Conservation (phyloP, 64 coral and sea anemone genomes). For the Anthopleura sola region DNA sequence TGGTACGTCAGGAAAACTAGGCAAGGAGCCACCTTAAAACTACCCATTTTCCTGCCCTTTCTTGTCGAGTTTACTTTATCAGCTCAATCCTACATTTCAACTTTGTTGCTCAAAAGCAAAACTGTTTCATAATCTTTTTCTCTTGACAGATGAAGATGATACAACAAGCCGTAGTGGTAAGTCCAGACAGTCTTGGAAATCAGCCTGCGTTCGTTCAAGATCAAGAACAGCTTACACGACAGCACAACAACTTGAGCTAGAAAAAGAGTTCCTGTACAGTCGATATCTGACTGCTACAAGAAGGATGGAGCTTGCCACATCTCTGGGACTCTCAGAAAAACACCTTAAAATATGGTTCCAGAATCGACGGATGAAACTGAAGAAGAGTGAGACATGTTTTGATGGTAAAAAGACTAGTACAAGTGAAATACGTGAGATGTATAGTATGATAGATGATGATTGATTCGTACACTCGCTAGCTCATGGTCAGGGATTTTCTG, state of each 20-base stretch:
- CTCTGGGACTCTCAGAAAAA: conserved; percentile 79
- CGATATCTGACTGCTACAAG: conserved; percentile 76
- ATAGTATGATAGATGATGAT: conserved; percentile 46
- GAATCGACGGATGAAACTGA: conserved; percentile 93
- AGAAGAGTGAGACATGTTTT: conserved; percentile 69
- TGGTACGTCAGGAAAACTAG: too few relatives aligned
- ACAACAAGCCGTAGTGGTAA: not conserved
- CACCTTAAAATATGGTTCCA: conserved; percentile 95
- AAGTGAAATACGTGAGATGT: conserved; percentile 71
- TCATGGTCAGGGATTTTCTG: too few relatives aligned
- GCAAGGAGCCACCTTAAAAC: too few relatives aligned
- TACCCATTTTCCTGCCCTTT: too few relatives aligned
- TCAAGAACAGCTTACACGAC: conserved; percentile 78
- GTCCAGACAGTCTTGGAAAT: conserved; percentile 57
- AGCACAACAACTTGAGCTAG: conserved; percentile 79
- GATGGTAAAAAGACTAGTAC: conserved; percentile 57
- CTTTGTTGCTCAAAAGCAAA: not conserved
- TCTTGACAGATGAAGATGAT: not conserved
- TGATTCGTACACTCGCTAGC: too few relatives aligned
- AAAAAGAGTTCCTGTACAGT: conserved; percentile 83
- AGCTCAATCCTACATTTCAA: too few relatives aligned
- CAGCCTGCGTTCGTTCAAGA: conserved; percentile 75
- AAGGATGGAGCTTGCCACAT: conserved; percentile 71
- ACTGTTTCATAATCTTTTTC: not conserved
- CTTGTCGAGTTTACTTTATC: too few relatives aligned